Base-by-base conservation (phyloP, 2,113 vertebrate genomes). In the Paraplagusia blochii region DNA sequence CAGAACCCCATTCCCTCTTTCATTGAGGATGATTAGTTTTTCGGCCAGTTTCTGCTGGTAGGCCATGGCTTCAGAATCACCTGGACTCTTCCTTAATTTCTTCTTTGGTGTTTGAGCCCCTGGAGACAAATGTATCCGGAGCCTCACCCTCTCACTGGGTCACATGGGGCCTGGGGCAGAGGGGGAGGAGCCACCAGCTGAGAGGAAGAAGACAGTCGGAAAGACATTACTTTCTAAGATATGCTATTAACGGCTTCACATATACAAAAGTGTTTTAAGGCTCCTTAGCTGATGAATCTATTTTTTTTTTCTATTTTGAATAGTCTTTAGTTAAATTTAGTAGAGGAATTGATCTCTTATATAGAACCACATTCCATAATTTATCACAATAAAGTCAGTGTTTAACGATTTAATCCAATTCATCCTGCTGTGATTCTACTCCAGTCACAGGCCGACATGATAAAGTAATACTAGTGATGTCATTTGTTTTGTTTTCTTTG, bases 31-130 rank as follows among this genome's bases (percentile, higher is more conserved):
- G 17, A 90, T 90, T 68, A 98, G 88, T 76, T 96, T 98, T 85
- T 98, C 96, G 0, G 94, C 94, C 36, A 98, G 83, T 76, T 98
- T 98, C 58, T 93, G 91, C 80, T 96, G 91, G 77, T 95, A 95
- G 17, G 92, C 73, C 73, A 95, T 94, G 55, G 88, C 67, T 80
- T 85, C 70, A 45, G 90, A 71, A 86, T 89, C 48, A 13, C 16
- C 5, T 50, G 38, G 53, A 66, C 69, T 73, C 40, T 54, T 12
- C 11, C 63, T 75, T 69, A 18, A 42, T 42, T 60, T 1, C 19
- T 34, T 57, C 17, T 22, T 44, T 44, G 57, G 72, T 16, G 0
- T 53, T 49, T 39, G 42, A 74, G 60, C 61, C 60, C 55, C 42
- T 50, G 9, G 59, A 77, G 40, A 65, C 65, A 77, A 82, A 63